A percentile compares a stretch with the other conserved stretches of the same genome.
phyloP scores from a whole-genome alignment of 2,113 vertebrate species.

The Macquaria ambigua region DNA sequence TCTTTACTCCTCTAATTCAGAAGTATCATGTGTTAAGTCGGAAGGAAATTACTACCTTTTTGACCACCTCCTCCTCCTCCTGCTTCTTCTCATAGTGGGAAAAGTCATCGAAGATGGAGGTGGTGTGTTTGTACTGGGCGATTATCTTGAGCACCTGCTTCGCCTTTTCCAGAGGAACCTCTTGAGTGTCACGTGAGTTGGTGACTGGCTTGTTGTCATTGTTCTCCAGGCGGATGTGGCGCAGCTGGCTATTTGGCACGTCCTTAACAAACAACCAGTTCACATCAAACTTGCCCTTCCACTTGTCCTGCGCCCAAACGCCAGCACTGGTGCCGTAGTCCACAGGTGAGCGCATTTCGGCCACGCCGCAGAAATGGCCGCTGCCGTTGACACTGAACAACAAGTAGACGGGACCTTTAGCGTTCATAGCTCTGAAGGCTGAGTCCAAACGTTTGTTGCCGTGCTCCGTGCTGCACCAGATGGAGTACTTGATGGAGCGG shows the following conservation, averaged over 20 bases:
- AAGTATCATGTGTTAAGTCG: not conserved
- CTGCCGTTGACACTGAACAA: slow-evolving; percentile 99
- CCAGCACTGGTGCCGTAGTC: slow-evolving; percentile 98
- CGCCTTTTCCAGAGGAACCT: slow-evolving; percentile 98
- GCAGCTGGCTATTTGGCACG: slow-evolving; percentile 97
- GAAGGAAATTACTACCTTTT: slow-evolving; percentile 88
- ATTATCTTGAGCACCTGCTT: slow-evolving; percentile 98
- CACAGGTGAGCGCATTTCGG: slow-evolving; percentile 98
- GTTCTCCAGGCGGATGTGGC: slow-evolving; percentile 99
- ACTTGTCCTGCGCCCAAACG: slow-evolving; percentile 99
- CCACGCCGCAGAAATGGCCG: slow-evolving; percentile 98
- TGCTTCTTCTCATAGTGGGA: slow-evolving; percentile 99
- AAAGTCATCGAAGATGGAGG: slow-evolving; percentile 99
- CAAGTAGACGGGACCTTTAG: slow-evolving; percentile 95
- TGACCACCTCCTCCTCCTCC: slow-evolving; percentile 98
- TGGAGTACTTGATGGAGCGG: slow-evolving; percentile 98
- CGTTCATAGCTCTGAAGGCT: slow-evolving; percentile 91
- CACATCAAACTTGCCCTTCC: slow-evolving; percentile 99
- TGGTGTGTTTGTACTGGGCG: slow-evolving; percentile 97
- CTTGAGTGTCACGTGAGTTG: slow-evolving; percentile 99
- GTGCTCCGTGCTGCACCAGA: slow-evolving; percentile 98
- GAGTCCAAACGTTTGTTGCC: slow-evolving; percentile 96
- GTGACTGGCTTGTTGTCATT: slow-evolving; percentile 99
- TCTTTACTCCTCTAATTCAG: not conserved
- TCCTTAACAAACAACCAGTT: slow-evolving; percentile 99